These are phyloP conservation scores for Melieria crassipennis DNA, from an alignment of 2,888 invertebrate genomes.

Conservation along the genomic window DNA sequence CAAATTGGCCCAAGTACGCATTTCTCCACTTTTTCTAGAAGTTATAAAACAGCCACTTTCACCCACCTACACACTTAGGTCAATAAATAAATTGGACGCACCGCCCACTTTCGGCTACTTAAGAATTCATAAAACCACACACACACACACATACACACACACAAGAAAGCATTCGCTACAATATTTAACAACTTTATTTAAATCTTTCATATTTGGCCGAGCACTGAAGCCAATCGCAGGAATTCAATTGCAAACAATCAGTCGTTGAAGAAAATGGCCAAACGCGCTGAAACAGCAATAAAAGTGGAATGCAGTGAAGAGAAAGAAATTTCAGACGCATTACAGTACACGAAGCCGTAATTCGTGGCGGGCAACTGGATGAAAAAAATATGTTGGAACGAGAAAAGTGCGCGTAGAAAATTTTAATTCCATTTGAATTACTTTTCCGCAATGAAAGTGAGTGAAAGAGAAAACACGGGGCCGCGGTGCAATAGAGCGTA, in stretches of 20 bases:
- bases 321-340: too few relatives aligned
- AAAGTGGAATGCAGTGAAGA: too few relatives aligned
- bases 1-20: too few relatives aligned
- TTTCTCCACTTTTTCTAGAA: too few relatives aligned
- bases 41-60: constrained; percentile 17
- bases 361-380: not conserved
- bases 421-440: constrained; percentile 61
- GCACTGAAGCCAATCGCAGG: too few relatives aligned
- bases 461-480: constrained; percentile 40
- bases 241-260: too few relatives aligned
- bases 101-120: not conserved
- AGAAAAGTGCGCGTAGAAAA: constrained; percentile 37
- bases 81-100: too few relatives aligned
- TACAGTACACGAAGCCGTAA: too few relatives aligned
- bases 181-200: too few relatives aligned
- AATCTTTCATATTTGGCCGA: too few relatives aligned
- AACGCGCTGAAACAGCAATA: too few relatives aligned
- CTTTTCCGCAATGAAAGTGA: constrained; percentile 47
- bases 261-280: too few relatives aligned
- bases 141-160: constrained; percentile 7
- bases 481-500: constrained; percentile 57
- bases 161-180: not conserved
- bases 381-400: not conserved
- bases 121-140: constrained; percentile 9
- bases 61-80: constrained; percentile 7